Conservation (phyloP, 1,140 invertebrate species). For the Pogonognathellus flavescens region DNA sequence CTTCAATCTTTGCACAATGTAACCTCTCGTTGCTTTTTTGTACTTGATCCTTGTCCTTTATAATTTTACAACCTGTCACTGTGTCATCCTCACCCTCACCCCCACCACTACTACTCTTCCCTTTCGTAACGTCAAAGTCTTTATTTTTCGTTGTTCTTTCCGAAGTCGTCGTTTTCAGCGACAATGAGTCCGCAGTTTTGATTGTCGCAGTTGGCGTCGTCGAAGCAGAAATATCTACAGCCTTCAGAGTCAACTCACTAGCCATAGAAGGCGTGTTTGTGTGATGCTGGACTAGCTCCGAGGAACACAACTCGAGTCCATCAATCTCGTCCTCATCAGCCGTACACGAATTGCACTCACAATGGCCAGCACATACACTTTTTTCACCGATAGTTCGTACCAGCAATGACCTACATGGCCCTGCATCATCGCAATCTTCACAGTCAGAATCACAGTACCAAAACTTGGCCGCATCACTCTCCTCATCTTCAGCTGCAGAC, state of each 20-base stretch:
- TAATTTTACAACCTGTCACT: constrained; percentile 41
- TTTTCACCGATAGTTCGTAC: constrained; percentile 64
- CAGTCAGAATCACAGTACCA: constrained; percentile 67
- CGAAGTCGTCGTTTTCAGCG: background rate
- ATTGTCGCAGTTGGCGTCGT: constrained; percentile 12
- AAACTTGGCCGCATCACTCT: constrained; percentile 61
- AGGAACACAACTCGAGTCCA: constrained; percentile 45
- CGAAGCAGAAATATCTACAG: constrained; percentile 59
- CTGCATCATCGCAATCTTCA: constrained; percentile 61
- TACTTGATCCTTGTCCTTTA: constrained; percentile 46
- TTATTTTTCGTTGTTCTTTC: background rate
- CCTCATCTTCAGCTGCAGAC: constrained; percentile 57
- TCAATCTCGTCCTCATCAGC: constrained; percentile 63
- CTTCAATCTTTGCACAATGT: background rate
- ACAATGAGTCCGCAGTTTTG: background rate
- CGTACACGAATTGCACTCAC: constrained; percentile 65
- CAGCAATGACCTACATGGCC: constrained; percentile 61
- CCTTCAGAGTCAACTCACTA: constrained; percentile 66
- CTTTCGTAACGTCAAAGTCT: background rate
- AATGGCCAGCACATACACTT: constrained; percentile 56
- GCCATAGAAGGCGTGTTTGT: constrained; percentile 65
- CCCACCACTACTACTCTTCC: background rate
- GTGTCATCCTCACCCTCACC: background rate
- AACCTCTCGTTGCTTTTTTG: constrained; percentile 54
- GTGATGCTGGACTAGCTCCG: constrained; percentile 50